Percentiles rank a stretch among this genome's conserved stretches.
These are phyloP conservation scores for Rhynchotus rufescens DNA, from an alignment of 2,797 vertebrate species.

Conservation along the genomic window DNA sequence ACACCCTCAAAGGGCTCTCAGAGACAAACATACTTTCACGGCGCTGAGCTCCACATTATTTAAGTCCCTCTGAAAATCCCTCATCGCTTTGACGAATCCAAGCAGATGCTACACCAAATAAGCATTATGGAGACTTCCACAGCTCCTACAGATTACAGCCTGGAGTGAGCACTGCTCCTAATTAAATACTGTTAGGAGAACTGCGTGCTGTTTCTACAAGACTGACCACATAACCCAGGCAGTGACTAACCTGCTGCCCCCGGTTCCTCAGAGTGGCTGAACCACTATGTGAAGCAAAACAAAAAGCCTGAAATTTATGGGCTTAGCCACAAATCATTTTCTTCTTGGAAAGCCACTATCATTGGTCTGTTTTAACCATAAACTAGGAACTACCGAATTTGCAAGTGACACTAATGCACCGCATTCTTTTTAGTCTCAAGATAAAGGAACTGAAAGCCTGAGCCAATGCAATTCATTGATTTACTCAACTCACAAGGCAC, in stretches of 20 bases:
- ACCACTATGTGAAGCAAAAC: background rate
- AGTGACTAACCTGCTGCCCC: background rate
- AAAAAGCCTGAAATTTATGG: background rate
- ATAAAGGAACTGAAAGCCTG: conserved; percentile 41
- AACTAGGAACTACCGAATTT: conserved; percentile 6
- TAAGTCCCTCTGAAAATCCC: background rate
- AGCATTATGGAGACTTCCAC: background rate
- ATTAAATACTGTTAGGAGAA: background rate
- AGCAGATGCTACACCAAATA: background rate
- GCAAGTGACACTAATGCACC: conserved; percentile 21
- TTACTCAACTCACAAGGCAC: conserved; percentile 55
- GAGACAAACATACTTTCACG: background rate
- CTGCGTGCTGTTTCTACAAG: background rate
- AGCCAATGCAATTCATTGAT: conserved; percentile 54
- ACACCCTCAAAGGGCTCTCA: background rate
- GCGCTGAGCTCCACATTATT: background rate
- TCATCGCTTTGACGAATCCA: background rate
- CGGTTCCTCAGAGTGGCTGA: background rate
- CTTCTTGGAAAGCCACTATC: background rate
- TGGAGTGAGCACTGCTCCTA: background rate
- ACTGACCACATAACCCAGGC: background rate
- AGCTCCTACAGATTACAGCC: background rate
- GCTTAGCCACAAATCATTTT: background rate
- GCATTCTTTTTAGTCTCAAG: conserved; percentile 29
- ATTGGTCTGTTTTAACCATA: background rate